phyloP scores from a whole-genome alignment of 2,888 invertebrate species.

The Emmelina monodactyla region DNA sequence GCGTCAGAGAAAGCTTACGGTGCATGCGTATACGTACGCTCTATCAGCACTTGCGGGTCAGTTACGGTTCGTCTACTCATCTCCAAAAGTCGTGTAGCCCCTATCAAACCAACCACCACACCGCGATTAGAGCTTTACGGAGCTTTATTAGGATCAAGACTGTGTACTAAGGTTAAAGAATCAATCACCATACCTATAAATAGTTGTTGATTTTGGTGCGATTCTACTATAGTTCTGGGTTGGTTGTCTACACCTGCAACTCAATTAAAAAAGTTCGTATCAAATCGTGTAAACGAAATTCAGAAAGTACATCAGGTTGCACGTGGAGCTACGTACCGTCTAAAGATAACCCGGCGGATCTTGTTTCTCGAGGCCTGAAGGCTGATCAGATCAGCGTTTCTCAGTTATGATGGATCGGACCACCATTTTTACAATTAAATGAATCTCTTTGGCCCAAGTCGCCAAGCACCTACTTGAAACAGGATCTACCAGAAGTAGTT shows the following conservation, averaged over 20 bases:
- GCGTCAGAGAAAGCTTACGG: too few relatives aligned
- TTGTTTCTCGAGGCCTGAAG: constrained; percentile 1
- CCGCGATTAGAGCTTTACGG: too few relatives aligned
- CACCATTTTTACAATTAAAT: not conserved
- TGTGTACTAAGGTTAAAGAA: too few relatives aligned
- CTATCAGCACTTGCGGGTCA: too few relatives aligned
- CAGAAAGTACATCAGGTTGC: not conserved
- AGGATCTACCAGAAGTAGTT: not conserved
- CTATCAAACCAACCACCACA: too few relatives aligned
- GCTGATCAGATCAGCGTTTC: not conserved
- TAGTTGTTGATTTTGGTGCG: too few relatives aligned
- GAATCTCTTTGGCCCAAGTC: not conserved
- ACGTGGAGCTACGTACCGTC: constrained; percentile 1
- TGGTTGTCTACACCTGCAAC: not conserved
- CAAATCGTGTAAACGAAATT: not conserved
- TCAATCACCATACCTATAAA: too few relatives aligned
- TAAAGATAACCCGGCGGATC: not conserved
- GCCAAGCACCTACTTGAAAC: not conserved
- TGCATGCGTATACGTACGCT: too few relatives aligned
- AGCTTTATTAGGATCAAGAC: too few relatives aligned
- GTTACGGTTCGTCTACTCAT: too few relatives aligned
- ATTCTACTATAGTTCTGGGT: not conserved
- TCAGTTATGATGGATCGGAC: not conserved
- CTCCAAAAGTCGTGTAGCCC: too few relatives aligned
- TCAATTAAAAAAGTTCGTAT: too few relatives aligned